phyloP scores from a whole-genome alignment of 2,888 invertebrate genomes.

The Achlya flavicornis region DNA sequence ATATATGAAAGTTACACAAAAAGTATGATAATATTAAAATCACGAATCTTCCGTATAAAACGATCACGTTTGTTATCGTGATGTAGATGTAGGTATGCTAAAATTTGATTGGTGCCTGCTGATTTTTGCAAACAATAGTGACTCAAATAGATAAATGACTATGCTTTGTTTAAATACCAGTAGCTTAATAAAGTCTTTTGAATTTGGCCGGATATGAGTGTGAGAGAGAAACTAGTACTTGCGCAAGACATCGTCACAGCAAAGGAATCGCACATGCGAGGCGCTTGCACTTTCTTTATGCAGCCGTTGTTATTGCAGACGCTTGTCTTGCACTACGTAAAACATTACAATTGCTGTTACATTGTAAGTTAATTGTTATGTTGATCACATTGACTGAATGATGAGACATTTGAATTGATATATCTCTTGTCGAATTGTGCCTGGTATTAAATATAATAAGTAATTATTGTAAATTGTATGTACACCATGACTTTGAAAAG shows the following conservation, averaged over 20 bases:
- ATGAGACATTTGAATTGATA: not conserved
- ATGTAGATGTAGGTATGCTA: not conserved
- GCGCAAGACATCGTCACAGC: constrained; percentile 24
- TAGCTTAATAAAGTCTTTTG: not conserved
- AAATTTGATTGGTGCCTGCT: constrained; percentile 2
- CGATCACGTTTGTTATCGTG: constrained; percentile 1
- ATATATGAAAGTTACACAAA: not conserved
- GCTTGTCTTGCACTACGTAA: constrained; percentile 6
- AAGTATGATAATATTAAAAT: not conserved
- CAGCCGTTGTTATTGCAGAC: constrained; percentile 16
- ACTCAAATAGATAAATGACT: not conserved
- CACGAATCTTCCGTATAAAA: constrained; percentile 9
- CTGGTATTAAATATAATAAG: too few relatives aligned
- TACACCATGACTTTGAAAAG: too few relatives aligned
- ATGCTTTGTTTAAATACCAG: not conserved
- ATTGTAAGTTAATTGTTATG: not conserved
- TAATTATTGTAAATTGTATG: too few relatives aligned
- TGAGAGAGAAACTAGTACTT: constrained; percentile 35
- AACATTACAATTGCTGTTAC: constrained; percentile 12
- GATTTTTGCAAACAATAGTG: constrained; percentile 9
- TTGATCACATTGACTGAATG: not conserved
- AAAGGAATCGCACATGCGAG: constrained; percentile 21
- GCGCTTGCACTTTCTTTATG: constrained; percentile 37
- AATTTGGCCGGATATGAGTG: constrained; percentile 12
- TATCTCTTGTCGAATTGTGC: too few relatives aligned